Conservation (phyloP, 2,113 vertebrate genomes). For the Hiodon alosoides region DNA sequence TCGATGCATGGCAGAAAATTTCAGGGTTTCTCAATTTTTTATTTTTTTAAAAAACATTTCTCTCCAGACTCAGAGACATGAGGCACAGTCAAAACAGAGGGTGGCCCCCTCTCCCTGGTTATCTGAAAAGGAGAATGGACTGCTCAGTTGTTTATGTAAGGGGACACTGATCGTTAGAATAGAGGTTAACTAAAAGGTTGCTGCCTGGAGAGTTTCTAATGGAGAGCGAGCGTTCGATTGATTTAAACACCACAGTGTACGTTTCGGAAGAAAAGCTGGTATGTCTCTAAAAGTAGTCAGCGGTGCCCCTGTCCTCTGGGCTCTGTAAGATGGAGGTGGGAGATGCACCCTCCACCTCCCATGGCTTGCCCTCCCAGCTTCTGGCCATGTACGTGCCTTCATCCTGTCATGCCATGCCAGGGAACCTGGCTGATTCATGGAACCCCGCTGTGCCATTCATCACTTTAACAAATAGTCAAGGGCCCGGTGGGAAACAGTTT, state of each 20-base stretch:
- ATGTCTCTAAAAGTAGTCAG: no score
- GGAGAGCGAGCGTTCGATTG: no score
- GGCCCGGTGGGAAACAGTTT: conserved; percentile 44
- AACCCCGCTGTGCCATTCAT: conserved; percentile 49
- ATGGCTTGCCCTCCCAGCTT: not conserved
- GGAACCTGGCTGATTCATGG: conserved; percentile 55
- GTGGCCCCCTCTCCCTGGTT: no score
- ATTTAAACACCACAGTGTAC: no score
- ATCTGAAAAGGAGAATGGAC: no score
- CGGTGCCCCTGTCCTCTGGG: no score
- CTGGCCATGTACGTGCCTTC: not conserved
- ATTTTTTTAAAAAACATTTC: not conserved
- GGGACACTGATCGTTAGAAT: no score
- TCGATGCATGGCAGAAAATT: conserved; percentile 38
- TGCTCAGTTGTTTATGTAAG: no score
- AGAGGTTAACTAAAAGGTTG: no score
- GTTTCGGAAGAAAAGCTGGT: no score
- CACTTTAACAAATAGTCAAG: conserved; percentile 59
- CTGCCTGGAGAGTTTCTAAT: no score
- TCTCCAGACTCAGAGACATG: not conserved
- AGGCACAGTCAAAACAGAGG: not conserved
- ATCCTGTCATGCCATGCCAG: conserved; percentile 26
- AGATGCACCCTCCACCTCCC: not conserved
- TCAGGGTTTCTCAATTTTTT: not conserved
- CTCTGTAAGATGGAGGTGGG: no score